Evolutionary conservation across 2,797 vertebrate species (phyloP).

Genomic region (Ficedula albicollis): DNA sequence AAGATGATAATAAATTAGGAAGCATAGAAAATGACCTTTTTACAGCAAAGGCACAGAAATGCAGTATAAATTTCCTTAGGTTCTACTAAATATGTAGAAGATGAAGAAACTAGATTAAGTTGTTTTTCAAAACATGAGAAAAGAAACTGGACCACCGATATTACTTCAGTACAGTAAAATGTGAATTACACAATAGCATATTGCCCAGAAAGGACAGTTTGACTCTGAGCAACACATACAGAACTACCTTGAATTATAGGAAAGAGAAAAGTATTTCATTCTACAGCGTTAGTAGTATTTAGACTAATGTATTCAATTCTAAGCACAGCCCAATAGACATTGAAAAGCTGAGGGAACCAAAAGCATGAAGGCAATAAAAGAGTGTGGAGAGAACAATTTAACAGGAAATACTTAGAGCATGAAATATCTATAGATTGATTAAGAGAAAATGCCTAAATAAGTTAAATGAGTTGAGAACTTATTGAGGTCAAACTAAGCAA

Average conservation of each 20-base stretch:
- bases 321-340: not conserved
- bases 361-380: not conserved
- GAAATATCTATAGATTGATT: not conserved
- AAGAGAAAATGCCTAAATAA: slow-evolving; percentile 2
- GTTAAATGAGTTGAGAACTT: not conserved
- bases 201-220: not conserved
- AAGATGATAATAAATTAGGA: slow-evolving; percentile 31
- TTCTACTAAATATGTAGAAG: not conserved
- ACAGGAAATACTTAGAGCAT: not conserved
- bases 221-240: not conserved
- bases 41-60: not conserved
- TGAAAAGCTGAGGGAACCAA: not conserved
- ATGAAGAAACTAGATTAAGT: not conserved
- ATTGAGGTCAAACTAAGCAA: not conserved
- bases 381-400: not conserved
- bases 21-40: not conserved
- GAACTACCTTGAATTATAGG: not conserved
- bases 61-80: not conserved
- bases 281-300: not conserved
- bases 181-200: not conserved
- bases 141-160: not conserved
- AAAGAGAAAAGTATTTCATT: not conserved
- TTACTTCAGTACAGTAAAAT: not conserved
- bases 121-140: not conserved
- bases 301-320: not conserved